Percentiles rank a stretch among this genome's conserved stretches.
These are phyloP conservation scores for Phenganax marumi DNA, from an alignment of 92 coral and sea anemone genomes.

Conservation along the genomic window DNA sequence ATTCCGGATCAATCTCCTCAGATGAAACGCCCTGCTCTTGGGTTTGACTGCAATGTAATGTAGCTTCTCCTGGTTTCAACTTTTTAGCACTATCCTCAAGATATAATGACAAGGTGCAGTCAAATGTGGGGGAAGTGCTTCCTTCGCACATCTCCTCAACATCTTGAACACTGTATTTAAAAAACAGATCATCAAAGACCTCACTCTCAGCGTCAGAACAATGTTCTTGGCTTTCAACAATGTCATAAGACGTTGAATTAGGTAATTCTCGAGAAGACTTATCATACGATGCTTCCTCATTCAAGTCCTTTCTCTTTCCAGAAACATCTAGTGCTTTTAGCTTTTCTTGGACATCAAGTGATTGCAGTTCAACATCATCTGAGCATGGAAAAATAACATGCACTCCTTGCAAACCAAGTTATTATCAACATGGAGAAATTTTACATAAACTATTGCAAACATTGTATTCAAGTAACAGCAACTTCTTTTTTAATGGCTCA, in stretches of 20 bases:
- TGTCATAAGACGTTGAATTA: not conserved
- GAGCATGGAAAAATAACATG: not conserved
- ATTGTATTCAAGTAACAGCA: too few species aligned
- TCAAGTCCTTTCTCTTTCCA: not conserved
- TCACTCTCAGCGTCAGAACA: conserved; percentile 21
- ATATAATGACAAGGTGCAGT: not conserved
- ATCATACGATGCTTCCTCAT: not conserved
- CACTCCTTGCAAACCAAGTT: not conserved
- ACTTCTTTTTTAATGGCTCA: not conserved
- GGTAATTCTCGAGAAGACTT: not conserved
- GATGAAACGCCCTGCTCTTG: too few species aligned
- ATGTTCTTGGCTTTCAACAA: not conserved
- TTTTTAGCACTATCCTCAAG: not conserved
- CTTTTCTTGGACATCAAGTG: not conserved
- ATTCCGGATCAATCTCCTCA: too few species aligned
- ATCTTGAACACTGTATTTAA: not conserved
- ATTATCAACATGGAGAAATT: not conserved
- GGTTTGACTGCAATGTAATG: too few species aligned
- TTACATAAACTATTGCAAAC: too few species aligned
- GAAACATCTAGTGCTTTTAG: not conserved
- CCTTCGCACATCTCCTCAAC: not conserved
- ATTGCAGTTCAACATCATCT: conserved; percentile 4
- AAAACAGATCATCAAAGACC: conserved; percentile 14
- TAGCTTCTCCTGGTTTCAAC: too few species aligned
- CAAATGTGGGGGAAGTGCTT: conserved; percentile 14